Evolutionary conservation across 2,888 invertebrate species (phyloP), one percentile per base, ranked within the genome.

Genomic region (Conus canariensis): DNA sequence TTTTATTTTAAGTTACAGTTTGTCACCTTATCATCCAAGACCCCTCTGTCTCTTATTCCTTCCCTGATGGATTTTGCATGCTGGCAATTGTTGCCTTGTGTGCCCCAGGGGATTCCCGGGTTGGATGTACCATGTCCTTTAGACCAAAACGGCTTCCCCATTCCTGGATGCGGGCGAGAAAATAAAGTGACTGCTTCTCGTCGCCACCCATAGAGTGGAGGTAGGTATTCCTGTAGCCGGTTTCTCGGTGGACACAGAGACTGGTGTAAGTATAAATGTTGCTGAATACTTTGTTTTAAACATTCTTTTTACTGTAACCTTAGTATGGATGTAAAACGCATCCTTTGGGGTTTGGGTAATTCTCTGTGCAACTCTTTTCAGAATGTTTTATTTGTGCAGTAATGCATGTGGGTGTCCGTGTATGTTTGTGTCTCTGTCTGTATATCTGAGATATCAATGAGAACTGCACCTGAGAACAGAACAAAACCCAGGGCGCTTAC

Each of bases 91-190:
- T 67, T 82, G 64, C 90, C 91, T 88, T 86, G 70, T 91, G 89
- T 92, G 89, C 90, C 92, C 64, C 90, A 96, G 97, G 99, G 99
- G 93, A 98, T 99, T 93, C 99, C 99, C 67, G 99, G 99, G 67
- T 97, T 99, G 94, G 99, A 99, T 97, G 99, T 99, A 83, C 99
- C 99, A 22, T 99, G 99, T 97, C 99, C 99, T 92, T 97, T 99
- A 91, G 99, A 98, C 90, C 97, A 98, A 88, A 99, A 99, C 96
- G 99, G 99, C 92, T 97, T 99, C 95, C 99, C 99, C 92, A 97
- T 99, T 95, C 98, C 98, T 89, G 99, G 99, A 87, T 93, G 93
- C 91, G 91, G 92, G 22, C 85, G 67, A 30, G 83, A 88, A 19
- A 59, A 77, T 58, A 85, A 70, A 85, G 89, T 83, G 74, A 67